Base-by-base conservation (phyloP, 2,113 vertebrate species). In the Microtus ochrogaster region DNA sequence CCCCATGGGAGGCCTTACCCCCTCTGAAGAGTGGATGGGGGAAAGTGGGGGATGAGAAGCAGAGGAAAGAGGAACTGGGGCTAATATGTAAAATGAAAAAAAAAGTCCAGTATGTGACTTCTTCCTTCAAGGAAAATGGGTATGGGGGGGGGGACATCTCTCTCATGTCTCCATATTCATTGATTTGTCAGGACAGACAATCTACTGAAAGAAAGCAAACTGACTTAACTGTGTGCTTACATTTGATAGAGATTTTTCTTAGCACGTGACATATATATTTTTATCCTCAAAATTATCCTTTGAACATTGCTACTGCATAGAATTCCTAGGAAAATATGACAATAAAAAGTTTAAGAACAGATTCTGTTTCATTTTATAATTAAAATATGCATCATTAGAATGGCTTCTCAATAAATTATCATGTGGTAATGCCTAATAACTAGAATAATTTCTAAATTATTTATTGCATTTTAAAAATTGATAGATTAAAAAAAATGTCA, bases 101-200 rank as follows among this genome's bases (percentile, higher is more conserved):
- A 58, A 19, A 55, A 12, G 61, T 63, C 61, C 61, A 63, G 22
- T 24, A 41, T 36, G 7, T 6, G 73, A 52, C 49, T 72, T 39
- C n/a, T 73, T 77, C n/a, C 36, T 14, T 28, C 3, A n/a, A 58
- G 7, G 3, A 1, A 5, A 36, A 7, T 8, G 0, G 16, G 73
- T 77, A 7, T 10, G 36, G 7, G 8, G 3, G 41, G 8, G 17
- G 49, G 49, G 49, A 49, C 6, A 19, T 44, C 70, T 13, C 14
- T 73, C 39, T 12, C 1, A 13, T 47, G 10, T 24, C 1, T 11
- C 68, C 39, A 79, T 79, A 39, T 44, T 84, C 68, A 70, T 61
- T 72, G 33, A 10, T n/a, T 58, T 92, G 84, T 47, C 28, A 5
- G n/a, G 84, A 47, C 90, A 24, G 39, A 41, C 33, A 19, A 8